A percentile compares a stretch with the other conserved stretches of the same genome.
These are phyloP conservation scores for Gallinago media DNA, from an alignment of 2,113 vertebrate species.

Conservation along the genomic window DNA sequence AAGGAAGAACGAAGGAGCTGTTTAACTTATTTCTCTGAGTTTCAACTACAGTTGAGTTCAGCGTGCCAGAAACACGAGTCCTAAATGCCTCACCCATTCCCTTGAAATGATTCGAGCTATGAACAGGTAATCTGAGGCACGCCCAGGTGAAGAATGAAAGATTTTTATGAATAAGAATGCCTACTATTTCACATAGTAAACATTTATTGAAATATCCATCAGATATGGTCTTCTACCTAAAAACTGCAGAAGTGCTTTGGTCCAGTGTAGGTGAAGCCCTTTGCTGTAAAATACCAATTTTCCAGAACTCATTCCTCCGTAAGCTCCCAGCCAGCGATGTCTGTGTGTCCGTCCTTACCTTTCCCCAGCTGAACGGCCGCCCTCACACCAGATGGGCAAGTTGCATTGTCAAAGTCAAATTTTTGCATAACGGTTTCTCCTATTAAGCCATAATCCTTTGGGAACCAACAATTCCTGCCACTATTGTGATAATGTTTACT, in stretches of 20 bases:
- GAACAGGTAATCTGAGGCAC: background rate
- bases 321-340: background rate
- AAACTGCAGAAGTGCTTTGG: background rate
- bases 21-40: background rate
- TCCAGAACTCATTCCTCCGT: accelerated
- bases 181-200: background rate
- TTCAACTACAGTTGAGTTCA: background rate
- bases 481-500: background rate
- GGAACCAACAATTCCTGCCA: background rate
- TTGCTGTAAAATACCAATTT: background rate
- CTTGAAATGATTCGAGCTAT: background rate
- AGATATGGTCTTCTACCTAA: background rate
- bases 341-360: background rate
- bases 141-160: background rate
- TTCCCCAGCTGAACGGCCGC: background rate
- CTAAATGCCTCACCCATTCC: background rate
- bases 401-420: background rate
- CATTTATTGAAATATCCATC: background rate
- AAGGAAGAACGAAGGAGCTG: background rate
- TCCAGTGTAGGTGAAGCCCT: background rate
- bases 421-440: background rate
- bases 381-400: background rate
- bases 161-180: background rate
- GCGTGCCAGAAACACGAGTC: background rate
- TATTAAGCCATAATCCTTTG: background rate